phyloP scores from a whole-genome alignment of 2,797 vertebrate species.

The Myoxocephalus aenaeus region DNA sequence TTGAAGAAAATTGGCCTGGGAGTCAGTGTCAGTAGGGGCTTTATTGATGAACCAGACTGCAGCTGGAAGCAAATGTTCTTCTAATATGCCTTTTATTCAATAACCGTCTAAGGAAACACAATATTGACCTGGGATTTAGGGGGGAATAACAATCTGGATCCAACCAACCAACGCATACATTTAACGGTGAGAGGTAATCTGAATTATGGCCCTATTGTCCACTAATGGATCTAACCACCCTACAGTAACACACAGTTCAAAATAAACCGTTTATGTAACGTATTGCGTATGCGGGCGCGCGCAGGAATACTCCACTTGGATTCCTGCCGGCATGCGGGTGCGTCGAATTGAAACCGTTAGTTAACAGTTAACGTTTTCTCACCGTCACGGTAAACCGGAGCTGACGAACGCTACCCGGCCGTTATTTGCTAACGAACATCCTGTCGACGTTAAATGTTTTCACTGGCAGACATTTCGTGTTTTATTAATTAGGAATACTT shows the following conservation, averaged over 20 bases:
- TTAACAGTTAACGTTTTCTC: not conserved
- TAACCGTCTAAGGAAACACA: no score
- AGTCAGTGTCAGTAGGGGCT: no score
- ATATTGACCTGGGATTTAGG: no score
- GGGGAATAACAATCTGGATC: no score
- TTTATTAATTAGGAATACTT: not conserved
- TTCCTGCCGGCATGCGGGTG: not conserved
- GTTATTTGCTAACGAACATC: not conserved
- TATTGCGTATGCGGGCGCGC: no score
- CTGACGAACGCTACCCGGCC: no score
- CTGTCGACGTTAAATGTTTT: not conserved
- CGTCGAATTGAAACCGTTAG: not conserved
- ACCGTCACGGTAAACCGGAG: not conserved
- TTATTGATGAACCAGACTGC: no score
- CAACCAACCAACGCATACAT: no score
- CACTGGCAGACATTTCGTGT: rapidly evolving
- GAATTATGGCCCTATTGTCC: not conserved
- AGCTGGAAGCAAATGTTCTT: no score
- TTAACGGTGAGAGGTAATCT: not conserved
- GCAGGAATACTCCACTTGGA: not conserved
- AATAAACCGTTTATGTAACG: slow-evolving; percentile 3
- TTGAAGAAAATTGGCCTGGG: no score
- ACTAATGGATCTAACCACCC: not conserved
- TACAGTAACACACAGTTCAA: not conserved
- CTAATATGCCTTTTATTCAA: no score